Conservation (phyloP, 1,140 invertebrate genomes). For the Pseudoatta argentina region DNA sequence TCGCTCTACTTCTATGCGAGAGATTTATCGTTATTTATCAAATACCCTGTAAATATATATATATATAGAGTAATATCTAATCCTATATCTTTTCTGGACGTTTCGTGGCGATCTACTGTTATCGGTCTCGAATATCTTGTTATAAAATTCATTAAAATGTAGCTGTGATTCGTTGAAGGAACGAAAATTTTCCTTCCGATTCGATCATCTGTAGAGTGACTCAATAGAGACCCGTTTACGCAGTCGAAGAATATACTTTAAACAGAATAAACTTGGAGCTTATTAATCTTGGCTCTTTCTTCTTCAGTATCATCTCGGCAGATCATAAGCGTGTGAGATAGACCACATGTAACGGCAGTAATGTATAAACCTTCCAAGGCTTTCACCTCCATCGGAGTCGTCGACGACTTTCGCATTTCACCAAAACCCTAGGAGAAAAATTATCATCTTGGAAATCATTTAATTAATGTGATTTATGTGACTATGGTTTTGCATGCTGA, state of each 20-base stretch:
- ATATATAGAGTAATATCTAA: constrained; percentile 70
- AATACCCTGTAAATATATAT: too few relatives aligned
- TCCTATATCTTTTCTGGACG: constrained; percentile 74
- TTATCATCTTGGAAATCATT: constrained; percentile 16
- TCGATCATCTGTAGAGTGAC: constrained; percentile 32
- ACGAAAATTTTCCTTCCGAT: constrained; percentile 22
- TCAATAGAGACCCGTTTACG: constrained; percentile 10
- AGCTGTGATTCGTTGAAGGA: constrained; percentile 29
- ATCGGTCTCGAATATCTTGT: constrained; percentile 51
- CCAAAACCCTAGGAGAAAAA: constrained; percentile 91
- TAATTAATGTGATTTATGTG: background rate
- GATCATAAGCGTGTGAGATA: constrained; percentile 93
- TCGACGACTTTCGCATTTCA: constrained; percentile 95
- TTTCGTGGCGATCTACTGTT: constrained; percentile 66
- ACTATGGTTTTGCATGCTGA: background rate
- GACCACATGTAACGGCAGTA: constrained; percentile 93
- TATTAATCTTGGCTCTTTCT: constrained; percentile 88
- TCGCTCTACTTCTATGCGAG: too few relatives aligned
- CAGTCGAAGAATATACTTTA: constrained; percentile 73
- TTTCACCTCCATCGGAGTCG: constrained; percentile 95
- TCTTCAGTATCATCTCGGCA: constrained; percentile 89
- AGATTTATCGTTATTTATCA: too few relatives aligned
- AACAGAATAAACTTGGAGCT: constrained; percentile 88
- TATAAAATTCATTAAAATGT: constrained; percentile 26
- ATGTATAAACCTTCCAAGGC: constrained; percentile 93